Base-by-base conservation (phyloP, 2,797 vertebrate genomes). In the Tarsius wallacei region DNA sequence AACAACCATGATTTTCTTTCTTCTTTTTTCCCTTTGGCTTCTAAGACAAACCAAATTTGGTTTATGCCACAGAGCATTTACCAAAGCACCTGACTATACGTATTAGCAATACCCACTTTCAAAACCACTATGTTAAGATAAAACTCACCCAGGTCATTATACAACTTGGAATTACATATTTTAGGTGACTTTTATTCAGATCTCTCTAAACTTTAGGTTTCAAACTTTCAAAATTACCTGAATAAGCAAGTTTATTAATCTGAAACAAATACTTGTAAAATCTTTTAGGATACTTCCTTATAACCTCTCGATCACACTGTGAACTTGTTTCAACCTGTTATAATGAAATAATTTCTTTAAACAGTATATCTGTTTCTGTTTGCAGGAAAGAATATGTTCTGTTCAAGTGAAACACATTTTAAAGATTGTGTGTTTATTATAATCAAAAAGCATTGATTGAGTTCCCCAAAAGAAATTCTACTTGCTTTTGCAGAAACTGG, bases 361-460 rank as follows among this genome's bases (percentile, higher is more conserved):
- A 51, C 49, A 96, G 61, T 97, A 85, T 64, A 98, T 94, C 97
- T 97, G 96, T 98, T 99, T 99, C 99, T 99, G 99, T 99, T 99
- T 99, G 99, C 99, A 99, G 99, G 99, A 99, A 98, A 99, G 99
- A 99, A 99, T 97, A 98, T 98, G 98, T 73, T 96, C 87, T 97
- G 91, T 87, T 97, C 87, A 97, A 98, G 84, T 97, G 93, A 98
- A 98, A 97, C 51, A 97, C 95, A n/a, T 85, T 96, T 84, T 74
- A 15, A 26, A 96, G 42, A 95, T 94, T 99, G 99, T 99, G 99
- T 99, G 99, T 99, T 99, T 98, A 98, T 98, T 98, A 97, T 96
- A 92, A 98, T 99, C 99, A 99, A 99, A 99, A 99, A 99, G 99
- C 99, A 99, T 98, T 99, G 98, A 98, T 80, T 94, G 68, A 95